Evolutionary conservation across 2,113 vertebrate genomes (phyloP).

Genomic region (Sakesphorus luctuosus): DNA sequence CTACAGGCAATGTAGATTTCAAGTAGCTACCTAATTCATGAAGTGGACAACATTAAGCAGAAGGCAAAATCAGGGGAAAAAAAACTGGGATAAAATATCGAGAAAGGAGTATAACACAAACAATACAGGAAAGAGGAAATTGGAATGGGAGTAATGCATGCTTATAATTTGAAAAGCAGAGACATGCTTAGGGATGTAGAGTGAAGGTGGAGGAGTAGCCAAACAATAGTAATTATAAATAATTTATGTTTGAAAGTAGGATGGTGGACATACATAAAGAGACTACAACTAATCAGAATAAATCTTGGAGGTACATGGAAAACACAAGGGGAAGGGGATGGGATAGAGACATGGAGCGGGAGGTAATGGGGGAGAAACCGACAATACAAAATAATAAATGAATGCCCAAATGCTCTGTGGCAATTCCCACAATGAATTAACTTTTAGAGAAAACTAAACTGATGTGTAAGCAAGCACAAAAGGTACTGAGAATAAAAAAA

Average conservation of each 20-base stretch:
- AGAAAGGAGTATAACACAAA: neutral
- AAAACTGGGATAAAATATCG: neutral
- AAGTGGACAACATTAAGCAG: neutral
- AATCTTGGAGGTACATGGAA: neutral
- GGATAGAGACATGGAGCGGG: neutral
- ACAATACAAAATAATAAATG: neutral
- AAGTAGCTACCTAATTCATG: neutral
- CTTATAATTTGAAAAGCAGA: neutral
- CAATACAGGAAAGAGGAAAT: neutral
- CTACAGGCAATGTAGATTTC: neutral
- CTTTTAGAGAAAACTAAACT: neutral
- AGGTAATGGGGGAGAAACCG: neutral
- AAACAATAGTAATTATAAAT: neutral
- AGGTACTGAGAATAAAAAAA: neutral
- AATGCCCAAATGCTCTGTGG: neutral
- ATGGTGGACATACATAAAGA: neutral
- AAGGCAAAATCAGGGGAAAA: neutral
- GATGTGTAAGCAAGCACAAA: conserved; percentile 18
- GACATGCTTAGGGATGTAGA: neutral
- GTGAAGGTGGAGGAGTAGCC: neutral
- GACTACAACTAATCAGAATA: neutral
- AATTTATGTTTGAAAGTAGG: neutral
- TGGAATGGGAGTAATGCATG: neutral
- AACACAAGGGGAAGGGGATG: neutral
- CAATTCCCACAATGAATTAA: neutral